Evolutionary conservation across 2,113 vertebrate genomes (phyloP).

Genomic region (Osmerus eperlanus): DNA sequence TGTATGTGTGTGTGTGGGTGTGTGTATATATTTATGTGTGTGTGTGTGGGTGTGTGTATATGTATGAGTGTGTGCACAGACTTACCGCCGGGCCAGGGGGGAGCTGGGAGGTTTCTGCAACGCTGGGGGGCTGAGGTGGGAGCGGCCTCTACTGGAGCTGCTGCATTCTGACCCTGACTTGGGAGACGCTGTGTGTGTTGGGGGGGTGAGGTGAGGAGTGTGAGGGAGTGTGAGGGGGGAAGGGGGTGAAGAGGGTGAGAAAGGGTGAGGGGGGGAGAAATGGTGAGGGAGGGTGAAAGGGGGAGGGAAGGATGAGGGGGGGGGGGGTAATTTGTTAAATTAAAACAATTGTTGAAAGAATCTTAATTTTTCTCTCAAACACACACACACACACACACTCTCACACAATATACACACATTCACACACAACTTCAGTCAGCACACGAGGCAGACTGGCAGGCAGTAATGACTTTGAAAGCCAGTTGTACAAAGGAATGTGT

Average conservation of each 20-base stretch:
- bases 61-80: conserved; percentile 5
- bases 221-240: not conserved
- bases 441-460: not conserved
- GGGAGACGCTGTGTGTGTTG: conserved; percentile 30
- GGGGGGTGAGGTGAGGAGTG: not conserved
- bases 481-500: not conserved
- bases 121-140: not conserved
- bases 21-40: not conserved
- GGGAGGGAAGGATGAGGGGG: not conserved
- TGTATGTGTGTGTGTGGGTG: conserved; percentile 21
- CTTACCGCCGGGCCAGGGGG: conserved; percentile 50
- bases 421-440: conserved; percentile 2
- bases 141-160: conserved; percentile 25
- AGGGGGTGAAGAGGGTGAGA: not conserved
- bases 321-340: no score
- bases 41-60: conserved; percentile 4
- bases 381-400: not conserved
- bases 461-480: conserved; percentile 3
- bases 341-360: no score
- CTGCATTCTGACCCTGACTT: conserved; percentile 24
- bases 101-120: conserved; percentile 39
- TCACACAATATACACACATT: not conserved
- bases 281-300: not conserved
- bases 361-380: not conserved
- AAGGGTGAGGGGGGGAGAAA: not conserved